These are phyloP conservation scores for Telmatherina bonti DNA, from an alignment of 2,797 vertebrate genomes.

Conservation along the genomic window DNA sequence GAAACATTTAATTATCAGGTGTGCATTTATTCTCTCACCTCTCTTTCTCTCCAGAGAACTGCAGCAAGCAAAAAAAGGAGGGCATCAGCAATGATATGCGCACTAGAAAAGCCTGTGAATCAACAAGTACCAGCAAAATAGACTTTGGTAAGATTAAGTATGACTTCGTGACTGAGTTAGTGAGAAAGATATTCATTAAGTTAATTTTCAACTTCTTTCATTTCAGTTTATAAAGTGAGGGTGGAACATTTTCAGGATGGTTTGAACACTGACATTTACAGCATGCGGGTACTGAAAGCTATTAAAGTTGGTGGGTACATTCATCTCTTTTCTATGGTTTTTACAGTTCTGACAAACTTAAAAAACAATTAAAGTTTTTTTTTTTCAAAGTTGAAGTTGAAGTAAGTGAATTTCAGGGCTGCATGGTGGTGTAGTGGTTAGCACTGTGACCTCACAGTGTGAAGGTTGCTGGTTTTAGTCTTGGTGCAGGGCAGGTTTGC, in stretches of 20 bases:
- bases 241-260: conserved; percentile 5
- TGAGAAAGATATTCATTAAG: neutral
- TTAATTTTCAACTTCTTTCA: neutral
- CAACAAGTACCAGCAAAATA: conserved; percentile 39
- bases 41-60: conserved; percentile 65
- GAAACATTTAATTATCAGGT: too few species aligned
- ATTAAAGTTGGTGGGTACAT: conserved; percentile 64
- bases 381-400: neutral
- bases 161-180: neutral
- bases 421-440: too few species aligned
- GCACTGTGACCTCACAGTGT: too few species aligned
- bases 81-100: conserved; percentile 37
- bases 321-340: neutral
- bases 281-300: conserved; percentile 14
- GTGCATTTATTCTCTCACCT: neutral
- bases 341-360: neutral
- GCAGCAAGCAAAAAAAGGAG: conserved; percentile 68
- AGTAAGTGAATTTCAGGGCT: too few species aligned
- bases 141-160: conserved; percentile 70
- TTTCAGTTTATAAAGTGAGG: conserved; percentile 61
- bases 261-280: conserved; percentile 50
- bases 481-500: too few species aligned
- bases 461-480: neutral
- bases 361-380: too few species aligned
- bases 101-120: conserved; percentile 58